Conservation (phyloP, 2,888 invertebrate species). For the Punctoribates punctum region DNA sequence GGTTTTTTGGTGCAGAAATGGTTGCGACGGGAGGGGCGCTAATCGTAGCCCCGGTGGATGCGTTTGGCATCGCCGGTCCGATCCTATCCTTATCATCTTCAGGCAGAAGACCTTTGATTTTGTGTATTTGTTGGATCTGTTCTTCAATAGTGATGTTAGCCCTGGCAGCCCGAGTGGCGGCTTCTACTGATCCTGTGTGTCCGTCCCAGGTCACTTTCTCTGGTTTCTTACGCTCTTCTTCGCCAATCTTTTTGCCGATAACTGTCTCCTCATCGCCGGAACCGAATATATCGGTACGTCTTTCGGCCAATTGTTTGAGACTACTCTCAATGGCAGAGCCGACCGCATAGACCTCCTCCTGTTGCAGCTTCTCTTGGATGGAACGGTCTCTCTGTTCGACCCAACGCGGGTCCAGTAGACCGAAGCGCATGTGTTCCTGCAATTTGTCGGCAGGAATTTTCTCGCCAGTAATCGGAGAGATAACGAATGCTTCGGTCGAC, state of each 20-base stretch:
- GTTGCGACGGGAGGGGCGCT: constrained; percentile 52
- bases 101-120: constrained; percentile 85
- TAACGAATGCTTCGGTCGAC: constrained; percentile 74
- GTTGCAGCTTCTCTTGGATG: constrained; percentile 85
- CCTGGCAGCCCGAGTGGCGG: constrained; percentile 85
- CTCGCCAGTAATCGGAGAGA: constrained; percentile 97
- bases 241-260: constrained; percentile 84
- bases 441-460: constrained; percentile 95
- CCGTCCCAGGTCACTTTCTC: constrained; percentile 89
- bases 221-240: constrained; percentile 52
- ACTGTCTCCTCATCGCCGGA: constrained; percentile 97
- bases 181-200: constrained; percentile 93
- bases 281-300: constrained; percentile 99
- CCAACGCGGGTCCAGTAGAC: constrained; percentile 93
- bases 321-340: constrained; percentile 92
- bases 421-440: constrained; percentile 89
- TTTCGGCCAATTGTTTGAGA: constrained; percentile 89
- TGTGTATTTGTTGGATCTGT: constrained; percentile 72
- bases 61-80: constrained; percentile 62
- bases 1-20: constrained; percentile 52
- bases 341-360: constrained; percentile 75
- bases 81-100: constrained; percentile 97
- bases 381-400: constrained; percentile 93
- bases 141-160: constrained; percentile 94
- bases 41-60: constrained; percentile 37